phyloP scores from a whole-genome alignment of 2,888 invertebrate species.

The Conops quadrifasciatus region DNA sequence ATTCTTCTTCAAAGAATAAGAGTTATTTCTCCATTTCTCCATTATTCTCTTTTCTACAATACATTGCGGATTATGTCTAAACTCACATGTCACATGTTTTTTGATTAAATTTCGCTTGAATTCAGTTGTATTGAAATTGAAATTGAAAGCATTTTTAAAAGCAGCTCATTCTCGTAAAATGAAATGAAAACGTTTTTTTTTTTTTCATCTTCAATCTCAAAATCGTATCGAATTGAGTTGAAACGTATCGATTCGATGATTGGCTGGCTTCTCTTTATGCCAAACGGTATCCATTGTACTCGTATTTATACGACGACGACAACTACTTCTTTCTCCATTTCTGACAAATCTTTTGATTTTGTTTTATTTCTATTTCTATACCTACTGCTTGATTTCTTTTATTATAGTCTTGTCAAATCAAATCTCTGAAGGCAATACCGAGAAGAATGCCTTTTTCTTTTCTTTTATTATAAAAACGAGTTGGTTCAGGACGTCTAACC shows the following conservation, averaged over 20 bases:
- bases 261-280: slow-evolving; percentile 29
- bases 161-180: slow-evolving; percentile 11
- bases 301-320: background rate
- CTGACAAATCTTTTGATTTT: background rate
- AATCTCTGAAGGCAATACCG: background rate
- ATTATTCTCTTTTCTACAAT: background rate
- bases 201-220: slow-evolving; percentile 29
- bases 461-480: no score
- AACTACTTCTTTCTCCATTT: background rate
- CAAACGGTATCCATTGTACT: slow-evolving; percentile 19
- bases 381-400: background rate
- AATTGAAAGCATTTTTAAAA: slow-evolving; percentile 25
- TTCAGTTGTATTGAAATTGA: slow-evolving; percentile 22
- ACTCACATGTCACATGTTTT: background rate
- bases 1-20: background rate
- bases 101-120: slow-evolving; percentile 32
- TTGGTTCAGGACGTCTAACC: no score
- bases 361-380: slow-evolving; percentile 2
- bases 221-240: background rate
- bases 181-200: slow-evolving; percentile 27
- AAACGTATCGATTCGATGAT: slow-evolving; percentile 21
- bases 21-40: background rate
- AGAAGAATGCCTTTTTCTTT: no score
- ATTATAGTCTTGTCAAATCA: no score
- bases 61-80: background rate